phyloP scores from a whole-genome alignment of 35 echinoderm and acorn worm genomes.

The Diadema setosum region DNA sequence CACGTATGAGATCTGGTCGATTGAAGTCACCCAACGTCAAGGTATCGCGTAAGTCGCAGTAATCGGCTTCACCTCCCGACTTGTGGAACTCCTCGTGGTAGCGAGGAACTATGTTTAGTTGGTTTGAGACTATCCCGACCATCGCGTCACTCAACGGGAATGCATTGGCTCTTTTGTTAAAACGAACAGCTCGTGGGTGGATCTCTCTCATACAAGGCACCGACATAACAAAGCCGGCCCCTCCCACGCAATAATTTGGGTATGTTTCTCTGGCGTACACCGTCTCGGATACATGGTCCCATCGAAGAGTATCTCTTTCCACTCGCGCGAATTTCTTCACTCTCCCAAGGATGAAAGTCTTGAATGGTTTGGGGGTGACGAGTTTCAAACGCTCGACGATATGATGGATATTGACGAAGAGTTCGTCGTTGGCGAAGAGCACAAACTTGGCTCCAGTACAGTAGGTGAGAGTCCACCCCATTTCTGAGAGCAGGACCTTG shows the following conservation, averaged over 20 bases:
- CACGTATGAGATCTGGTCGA: background rate
- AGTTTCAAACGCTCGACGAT: constrained; percentile 45
- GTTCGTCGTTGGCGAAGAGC: constrained; percentile 54
- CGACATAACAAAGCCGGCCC: constrained; percentile 75
- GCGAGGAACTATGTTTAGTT: constrained; percentile 33
- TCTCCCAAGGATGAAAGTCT: constrained; percentile 47
- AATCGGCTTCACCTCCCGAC: constrained; percentile 68
- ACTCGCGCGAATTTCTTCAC: constrained; percentile 60
- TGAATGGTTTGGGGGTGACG: constrained; percentile 30
- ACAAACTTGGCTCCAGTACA: constrained; percentile 58
- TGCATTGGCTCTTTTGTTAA: constrained; percentile 9
- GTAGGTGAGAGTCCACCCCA: constrained; percentile 55
- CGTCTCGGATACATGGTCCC: constrained; percentile 48
- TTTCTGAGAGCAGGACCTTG: constrained; percentile 26
- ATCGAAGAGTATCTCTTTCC: constrained; percentile 8
- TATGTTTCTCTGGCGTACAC: constrained; percentile 50
- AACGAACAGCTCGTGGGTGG: background rate
- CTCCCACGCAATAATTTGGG: constrained; percentile 76
- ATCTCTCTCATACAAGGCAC: constrained; percentile 32
- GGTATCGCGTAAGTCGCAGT: constrained; percentile 67
- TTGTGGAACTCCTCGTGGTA: constrained; percentile 75
- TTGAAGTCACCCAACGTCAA: constrained; percentile 68
- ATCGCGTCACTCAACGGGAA: constrained; percentile 72
- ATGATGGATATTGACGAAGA: constrained; percentile 58
- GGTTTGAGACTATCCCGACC: constrained; percentile 36